A percentile compares a stretch with the other conserved stretches of the same genome.
Conservation (phyloP, 2,113 vertebrate genomes). For the Eulacestoma nigropectus region DNA sequence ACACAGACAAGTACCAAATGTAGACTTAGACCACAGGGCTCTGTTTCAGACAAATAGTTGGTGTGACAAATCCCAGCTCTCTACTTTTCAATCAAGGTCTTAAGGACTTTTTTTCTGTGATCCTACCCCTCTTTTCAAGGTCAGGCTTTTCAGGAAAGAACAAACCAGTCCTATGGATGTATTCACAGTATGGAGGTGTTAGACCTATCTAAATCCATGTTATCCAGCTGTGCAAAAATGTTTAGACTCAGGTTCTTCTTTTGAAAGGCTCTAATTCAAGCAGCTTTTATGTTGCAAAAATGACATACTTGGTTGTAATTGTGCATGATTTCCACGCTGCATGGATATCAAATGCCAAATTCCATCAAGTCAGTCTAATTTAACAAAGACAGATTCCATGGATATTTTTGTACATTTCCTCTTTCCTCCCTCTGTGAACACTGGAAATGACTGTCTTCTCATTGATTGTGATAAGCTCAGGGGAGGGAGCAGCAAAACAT, state of each 20-base stretch:
- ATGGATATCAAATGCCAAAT: conserved; percentile 29
- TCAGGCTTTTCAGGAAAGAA: not conserved
- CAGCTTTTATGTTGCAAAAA: conserved; percentile 5
- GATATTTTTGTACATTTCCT: conserved; percentile 52
- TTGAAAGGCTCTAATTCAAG: not conserved
- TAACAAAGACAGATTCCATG: conserved; percentile 36
- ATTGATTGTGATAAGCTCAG: not conserved
- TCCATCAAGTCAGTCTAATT: conserved; percentile 28
- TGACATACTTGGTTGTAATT: not conserved
- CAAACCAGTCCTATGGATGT: not conserved
- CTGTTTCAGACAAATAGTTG: not conserved
- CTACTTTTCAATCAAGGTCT: not conserved
- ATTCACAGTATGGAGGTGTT: not conserved
- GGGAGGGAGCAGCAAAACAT: conserved; percentile 18
- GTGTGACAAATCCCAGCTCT: not conserved
- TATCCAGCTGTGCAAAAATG: not conserved
- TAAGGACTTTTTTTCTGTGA: not conserved
- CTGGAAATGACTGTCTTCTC: not conserved
- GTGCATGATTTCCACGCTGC: not conserved
- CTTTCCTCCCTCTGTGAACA: not conserved
- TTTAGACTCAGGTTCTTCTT: not conserved
- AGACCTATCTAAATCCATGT: not conserved
- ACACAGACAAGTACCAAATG: not conserved
- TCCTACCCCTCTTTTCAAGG: not conserved
- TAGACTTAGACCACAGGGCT: not conserved